These are phyloP conservation scores for Drosophila trapezifrons DNA, from an alignment of 1,140 invertebrate genomes.

Conservation along the genomic window DNA sequence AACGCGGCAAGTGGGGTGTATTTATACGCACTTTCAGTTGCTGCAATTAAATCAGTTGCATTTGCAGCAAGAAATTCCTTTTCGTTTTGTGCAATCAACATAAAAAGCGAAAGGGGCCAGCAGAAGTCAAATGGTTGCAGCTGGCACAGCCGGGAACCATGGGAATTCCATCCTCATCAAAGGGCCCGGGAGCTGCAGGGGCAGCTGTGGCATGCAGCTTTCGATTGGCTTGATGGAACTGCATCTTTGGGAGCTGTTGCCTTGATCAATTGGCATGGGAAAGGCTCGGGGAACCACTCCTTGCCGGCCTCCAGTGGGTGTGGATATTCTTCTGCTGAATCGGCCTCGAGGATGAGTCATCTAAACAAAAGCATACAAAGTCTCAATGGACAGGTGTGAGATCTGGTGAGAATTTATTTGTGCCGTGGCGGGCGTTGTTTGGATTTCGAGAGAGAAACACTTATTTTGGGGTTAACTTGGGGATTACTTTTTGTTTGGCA, in stretches of 20 bases:
- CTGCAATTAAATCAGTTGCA: constrained; percentile 64
- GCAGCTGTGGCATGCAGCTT: constrained; percentile 57
- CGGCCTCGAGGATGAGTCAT: constrained; percentile 69
- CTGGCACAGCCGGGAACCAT: constrained; percentile 36
- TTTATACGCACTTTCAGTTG: constrained; percentile 30
- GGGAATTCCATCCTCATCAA: constrained; percentile 76
- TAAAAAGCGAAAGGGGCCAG: constrained; percentile 57
- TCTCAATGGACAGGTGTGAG: constrained; percentile 62
- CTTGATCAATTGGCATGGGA: constrained; percentile 80
- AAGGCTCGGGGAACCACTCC: constrained; percentile 33
- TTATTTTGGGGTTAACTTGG: constrained; percentile 29
- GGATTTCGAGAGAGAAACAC: constrained; percentile 33
- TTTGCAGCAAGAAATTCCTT: constrained; percentile 32
- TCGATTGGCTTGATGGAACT: constrained; percentile 38
- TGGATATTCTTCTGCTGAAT: constrained; percentile 5
- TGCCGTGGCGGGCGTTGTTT: constrained; percentile 51
- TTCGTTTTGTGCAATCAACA: constrained; percentile 68
- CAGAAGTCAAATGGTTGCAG: constrained; percentile 73
- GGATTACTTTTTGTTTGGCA: constrained; percentile 59
- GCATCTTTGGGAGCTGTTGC: constrained; percentile 14
- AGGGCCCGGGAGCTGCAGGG: constrained; percentile 44
- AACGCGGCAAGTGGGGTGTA: constrained; percentile 8
- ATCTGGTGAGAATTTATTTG: constrained; percentile 59
- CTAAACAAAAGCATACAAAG: constrained; percentile 64
- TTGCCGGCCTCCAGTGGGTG: constrained; percentile 17